Conservation (phyloP, 1,140 invertebrate species). For the Sipha flava region DNA sequence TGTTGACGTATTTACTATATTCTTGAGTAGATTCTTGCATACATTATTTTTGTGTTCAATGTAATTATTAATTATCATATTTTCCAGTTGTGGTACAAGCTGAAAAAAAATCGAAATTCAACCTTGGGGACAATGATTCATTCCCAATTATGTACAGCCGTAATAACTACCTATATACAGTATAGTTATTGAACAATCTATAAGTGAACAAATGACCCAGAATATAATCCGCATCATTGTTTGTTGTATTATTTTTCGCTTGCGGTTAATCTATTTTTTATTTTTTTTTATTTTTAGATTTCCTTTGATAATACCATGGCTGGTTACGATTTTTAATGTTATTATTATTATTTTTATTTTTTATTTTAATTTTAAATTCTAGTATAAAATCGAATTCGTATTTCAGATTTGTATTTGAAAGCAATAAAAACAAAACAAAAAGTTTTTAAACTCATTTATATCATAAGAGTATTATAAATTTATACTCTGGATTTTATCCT, state of each 20-base stretch:
- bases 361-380: too few species aligned
- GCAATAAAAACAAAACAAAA: too few species aligned
- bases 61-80: not conserved
- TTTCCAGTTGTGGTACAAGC: not conserved
- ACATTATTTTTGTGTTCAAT: not conserved
- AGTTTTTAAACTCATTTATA: too few species aligned
- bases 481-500: too few species aligned
- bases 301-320: not conserved
- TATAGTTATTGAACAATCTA: not conserved
- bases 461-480: too few species aligned
- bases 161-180: not conserved
- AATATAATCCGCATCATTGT: not conserved
- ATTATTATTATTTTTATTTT: not conserved
- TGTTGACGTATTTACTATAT: not conserved
- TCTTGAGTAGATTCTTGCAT: not conserved
- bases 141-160: not conserved
- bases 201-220: not conserved
- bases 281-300: not conserved
- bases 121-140: constrained; percentile 7
- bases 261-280: not conserved
- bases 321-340: not conserved
- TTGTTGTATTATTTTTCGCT: not conserved
- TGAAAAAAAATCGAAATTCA: not conserved
- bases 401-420: too few species aligned
- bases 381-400: too few species aligned